A percentile compares a stretch with the other conserved stretches of the same genome.
Conservation (phyloP, 2,888 invertebrate species). For the Pandemis corylana region DNA sequence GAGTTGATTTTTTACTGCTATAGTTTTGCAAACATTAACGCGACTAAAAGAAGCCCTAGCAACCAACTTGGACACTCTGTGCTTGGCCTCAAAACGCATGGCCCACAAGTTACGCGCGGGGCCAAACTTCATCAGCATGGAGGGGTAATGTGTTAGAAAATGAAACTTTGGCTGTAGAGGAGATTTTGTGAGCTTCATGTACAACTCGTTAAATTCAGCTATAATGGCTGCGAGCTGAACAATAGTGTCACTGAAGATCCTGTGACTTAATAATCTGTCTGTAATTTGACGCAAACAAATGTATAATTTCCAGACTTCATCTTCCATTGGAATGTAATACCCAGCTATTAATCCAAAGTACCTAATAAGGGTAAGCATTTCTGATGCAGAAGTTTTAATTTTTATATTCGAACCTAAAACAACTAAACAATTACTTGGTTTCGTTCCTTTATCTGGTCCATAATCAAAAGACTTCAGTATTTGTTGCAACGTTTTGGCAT, state of each 20-base stretch:
- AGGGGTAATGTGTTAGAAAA: slow-evolving; percentile 34
- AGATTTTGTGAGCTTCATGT: slow-evolving; percentile 6
- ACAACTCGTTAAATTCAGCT: slow-evolving; percentile 30
- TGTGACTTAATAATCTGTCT: slow-evolving; percentile 34
- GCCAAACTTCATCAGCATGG: slow-evolving; percentile 35
- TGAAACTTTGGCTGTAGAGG: slow-evolving; percentile 42
- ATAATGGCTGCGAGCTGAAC: neutral
- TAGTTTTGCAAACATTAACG: too few species aligned
- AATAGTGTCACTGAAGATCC: slow-evolving; percentile 1
- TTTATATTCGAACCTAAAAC: too few species aligned
- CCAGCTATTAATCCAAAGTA: slow-evolving; percentile 34
- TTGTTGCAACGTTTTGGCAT: too few species aligned
- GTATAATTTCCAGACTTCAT: slow-evolving; percentile 31
- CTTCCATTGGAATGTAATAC: slow-evolving; percentile 25
- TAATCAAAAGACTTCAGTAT: too few species aligned
- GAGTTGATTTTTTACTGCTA: too few species aligned
- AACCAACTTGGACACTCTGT: slow-evolving; percentile 37
- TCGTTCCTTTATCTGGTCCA: too few species aligned
- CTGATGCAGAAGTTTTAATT: slow-evolving; percentile 34
- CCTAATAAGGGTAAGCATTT: slow-evolving; percentile 34
- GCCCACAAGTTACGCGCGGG: slow-evolving; percentile 38
- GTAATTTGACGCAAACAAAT: slow-evolving; percentile 21
- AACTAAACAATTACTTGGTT: too few species aligned
- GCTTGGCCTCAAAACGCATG: slow-evolving; percentile 44
- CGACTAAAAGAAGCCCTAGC: slow-evolving; percentile 37